Percentiles rank a stretch among this genome's conserved stretches.
These are phyloP conservation scores for Adoxophyes honmai DNA, from an alignment of 1,140 invertebrate genomes.

Conservation along the genomic window DNA sequence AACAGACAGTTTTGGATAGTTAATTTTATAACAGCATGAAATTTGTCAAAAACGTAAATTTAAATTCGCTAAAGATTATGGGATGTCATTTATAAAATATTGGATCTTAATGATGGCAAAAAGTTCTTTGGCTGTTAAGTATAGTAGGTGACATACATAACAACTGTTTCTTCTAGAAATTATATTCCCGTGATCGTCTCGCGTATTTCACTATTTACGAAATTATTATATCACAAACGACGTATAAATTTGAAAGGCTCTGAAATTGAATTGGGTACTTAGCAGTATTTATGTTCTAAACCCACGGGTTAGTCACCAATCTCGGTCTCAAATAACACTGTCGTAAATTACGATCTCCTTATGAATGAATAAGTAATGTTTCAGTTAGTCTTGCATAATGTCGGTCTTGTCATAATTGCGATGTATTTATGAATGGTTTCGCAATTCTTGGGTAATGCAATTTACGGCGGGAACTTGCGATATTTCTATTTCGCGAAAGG, in stretches of 20 bases:
- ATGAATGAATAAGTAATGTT: constrained; percentile 15
- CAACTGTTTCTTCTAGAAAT: too few species aligned
- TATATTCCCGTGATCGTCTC: too few species aligned
- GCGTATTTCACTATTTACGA: too few species aligned
- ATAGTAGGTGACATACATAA: too few species aligned
- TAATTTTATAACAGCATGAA: too few species aligned
- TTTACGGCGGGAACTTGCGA: neutral
- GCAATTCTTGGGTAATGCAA: neutral
- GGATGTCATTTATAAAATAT: too few species aligned
- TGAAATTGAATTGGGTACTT: constrained; percentile 16
- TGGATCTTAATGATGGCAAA: too few species aligned
- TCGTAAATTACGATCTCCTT: constrained; percentile 7
- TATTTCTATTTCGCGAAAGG: neutral
- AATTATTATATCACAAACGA: constrained; percentile 1
- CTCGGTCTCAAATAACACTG: neutral
- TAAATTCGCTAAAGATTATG: too few species aligned
- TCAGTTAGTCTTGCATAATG: constrained; percentile 13
- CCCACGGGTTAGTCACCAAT: constrained; percentile 11
- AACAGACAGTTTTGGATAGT: too few species aligned
- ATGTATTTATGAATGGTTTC: constrained; percentile 10
- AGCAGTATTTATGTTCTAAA: constrained; percentile 10
- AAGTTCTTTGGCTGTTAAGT: too few species aligned
- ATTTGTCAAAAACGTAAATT: too few species aligned
- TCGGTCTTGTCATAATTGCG: constrained; percentile 12
- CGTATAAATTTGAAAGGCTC: neutral